A percentile compares a stretch with the other conserved stretches of the same genome.
Evolutionary conservation across 2,888 invertebrate species (phyloP).

Genomic region (Noctua fimbriata): DNA sequence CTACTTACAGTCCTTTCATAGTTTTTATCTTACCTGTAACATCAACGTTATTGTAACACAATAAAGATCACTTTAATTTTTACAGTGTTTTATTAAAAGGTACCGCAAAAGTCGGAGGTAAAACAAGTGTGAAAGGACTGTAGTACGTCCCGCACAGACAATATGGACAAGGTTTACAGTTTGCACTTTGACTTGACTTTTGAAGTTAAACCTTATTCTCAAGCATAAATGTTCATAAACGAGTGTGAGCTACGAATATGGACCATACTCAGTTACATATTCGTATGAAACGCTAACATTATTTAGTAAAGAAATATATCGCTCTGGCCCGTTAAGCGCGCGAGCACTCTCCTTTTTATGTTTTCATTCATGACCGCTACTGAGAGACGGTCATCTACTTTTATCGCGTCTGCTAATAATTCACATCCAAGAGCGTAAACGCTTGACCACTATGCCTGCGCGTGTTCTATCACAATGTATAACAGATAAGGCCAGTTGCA

Average conservation of each 20-base stretch:
- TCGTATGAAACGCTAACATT: not conserved
- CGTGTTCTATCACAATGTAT: constrained; percentile 8
- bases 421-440: constrained; percentile 9
- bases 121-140: not conserved
- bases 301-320: not conserved
- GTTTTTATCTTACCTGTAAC: not conserved
- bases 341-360: not conserved
- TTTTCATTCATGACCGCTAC: not conserved
- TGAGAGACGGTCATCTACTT: not conserved
- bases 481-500: not conserved
- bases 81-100: not conserved
- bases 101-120: not conserved
- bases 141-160: not conserved
- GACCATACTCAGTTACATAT: not conserved
- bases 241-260: not conserved
- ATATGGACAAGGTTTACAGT: not conserved
- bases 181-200: not conserved
- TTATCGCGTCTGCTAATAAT: constrained; percentile 4
- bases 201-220: not conserved
- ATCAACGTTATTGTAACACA: not conserved
- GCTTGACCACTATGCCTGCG: constrained; percentile 13
- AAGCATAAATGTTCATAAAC: not conserved
- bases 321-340: not conserved
- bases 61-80: not conserved
- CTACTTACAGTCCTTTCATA: constrained; percentile 5